Conservation (phyloP, 2,113 vertebrate species). For the Verasper variegatus region DNA sequence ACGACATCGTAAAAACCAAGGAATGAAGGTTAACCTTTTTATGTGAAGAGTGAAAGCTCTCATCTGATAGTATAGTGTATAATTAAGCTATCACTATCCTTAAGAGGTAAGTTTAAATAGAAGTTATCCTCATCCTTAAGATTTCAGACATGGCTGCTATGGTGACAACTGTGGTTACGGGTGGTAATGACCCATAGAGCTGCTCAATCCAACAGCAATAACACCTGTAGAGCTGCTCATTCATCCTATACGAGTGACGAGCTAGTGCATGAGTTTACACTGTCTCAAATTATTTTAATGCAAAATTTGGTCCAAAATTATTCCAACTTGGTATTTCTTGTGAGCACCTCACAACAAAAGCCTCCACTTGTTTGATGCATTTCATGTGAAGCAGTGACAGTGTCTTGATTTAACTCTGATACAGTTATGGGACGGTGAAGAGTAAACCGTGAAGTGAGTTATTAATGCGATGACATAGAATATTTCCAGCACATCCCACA, state of each 20-base stretch:
- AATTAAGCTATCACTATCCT: background rate
- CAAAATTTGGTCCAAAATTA: too few species aligned
- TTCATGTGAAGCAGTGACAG: background rate
- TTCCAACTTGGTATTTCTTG: background rate
- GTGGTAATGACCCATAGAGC: background rate
- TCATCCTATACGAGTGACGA: background rate
- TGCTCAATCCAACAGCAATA: too few species aligned
- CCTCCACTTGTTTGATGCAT: background rate
- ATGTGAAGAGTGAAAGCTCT: background rate
- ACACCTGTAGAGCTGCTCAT: background rate
- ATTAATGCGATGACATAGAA: background rate
- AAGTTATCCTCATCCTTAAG: too few species aligned
- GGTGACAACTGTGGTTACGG: background rate
- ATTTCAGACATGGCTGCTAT: background rate
- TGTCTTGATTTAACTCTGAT: background rate
- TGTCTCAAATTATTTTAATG: too few species aligned
- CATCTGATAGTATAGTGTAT: background rate
- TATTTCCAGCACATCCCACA: background rate
- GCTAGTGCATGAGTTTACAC: background rate
- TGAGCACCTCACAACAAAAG: background rate
- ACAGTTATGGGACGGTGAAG: background rate
- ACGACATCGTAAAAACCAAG: background rate
- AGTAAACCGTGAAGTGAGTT: background rate
- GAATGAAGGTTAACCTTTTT: background rate
- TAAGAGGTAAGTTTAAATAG: too few species aligned